Conservation (phyloP, 2,888 invertebrate genomes). For the Willowsia nigromaculata region DNA sequence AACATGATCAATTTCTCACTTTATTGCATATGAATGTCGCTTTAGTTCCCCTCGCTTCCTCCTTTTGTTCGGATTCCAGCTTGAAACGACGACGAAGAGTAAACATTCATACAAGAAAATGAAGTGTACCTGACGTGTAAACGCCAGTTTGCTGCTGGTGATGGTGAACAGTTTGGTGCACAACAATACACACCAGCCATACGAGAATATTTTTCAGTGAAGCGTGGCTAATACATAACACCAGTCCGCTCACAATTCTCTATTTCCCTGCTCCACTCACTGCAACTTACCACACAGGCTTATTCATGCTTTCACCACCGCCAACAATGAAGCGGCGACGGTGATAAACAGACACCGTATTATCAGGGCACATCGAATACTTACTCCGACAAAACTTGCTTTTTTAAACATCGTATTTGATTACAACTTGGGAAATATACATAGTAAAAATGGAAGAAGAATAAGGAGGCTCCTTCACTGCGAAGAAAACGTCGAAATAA, state of each 20-base stretch:
- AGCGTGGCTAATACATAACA: not conserved
- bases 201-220: slow-evolving; percentile 31
- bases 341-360: slow-evolving; percentile 36
- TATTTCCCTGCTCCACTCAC: not conserved
- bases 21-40: slow-evolving; percentile 76
- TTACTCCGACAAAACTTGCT: not conserved
- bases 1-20: slow-evolving; percentile 77
- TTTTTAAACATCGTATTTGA: not conserved
- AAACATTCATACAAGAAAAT: slow-evolving; percentile 48
- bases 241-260: not conserved
- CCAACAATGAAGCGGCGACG: slow-evolving; percentile 56
- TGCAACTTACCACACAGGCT: not conserved
- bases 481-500: slow-evolving; percentile 43
- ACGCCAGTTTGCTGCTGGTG: slow-evolving; percentile 2
- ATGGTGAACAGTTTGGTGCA: not conserved
- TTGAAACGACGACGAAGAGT: slow-evolving; percentile 56
- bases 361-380: not conserved
- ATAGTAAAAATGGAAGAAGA: not conserved
- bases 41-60: slow-evolving; percentile 66
- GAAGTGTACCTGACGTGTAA: slow-evolving; percentile 39
- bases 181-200: slow-evolving; percentile 28
- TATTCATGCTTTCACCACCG: slow-evolving; percentile 47
- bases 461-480: slow-evolving; percentile 31
- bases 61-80: slow-evolving; percentile 56
- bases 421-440: not conserved